Conservation (phyloP, 2,888 invertebrate species). For the Euphydryas editha region DNA sequence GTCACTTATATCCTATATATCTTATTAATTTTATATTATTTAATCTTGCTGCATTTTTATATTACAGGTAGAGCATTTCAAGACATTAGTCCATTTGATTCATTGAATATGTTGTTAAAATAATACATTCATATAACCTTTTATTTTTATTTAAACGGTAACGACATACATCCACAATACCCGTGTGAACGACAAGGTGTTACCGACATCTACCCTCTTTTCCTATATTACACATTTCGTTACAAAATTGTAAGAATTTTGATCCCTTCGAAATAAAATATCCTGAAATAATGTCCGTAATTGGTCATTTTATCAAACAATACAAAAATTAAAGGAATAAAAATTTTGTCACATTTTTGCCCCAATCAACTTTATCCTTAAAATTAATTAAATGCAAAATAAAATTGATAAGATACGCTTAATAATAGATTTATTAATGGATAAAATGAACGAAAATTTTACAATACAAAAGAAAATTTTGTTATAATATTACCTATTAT, state of each 20-base stretch:
- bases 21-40: no score
- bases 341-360: no score
- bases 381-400: no score
- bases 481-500: no score
- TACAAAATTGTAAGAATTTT: background rate
- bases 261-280: background rate
- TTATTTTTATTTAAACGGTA: background rate
- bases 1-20: no score
- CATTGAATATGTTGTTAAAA: background rate
- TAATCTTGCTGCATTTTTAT: no score
- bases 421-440: no score
- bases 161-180: conserved; percentile 1
- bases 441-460: no score
- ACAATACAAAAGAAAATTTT: no score
- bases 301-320: background rate
- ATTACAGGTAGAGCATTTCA: no score
- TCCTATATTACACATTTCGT: background rate
- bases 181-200: conserved; percentile 9
- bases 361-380: no score
- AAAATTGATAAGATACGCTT: no score
- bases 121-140: background rate
- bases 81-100: background rate
- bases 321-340: background rate
- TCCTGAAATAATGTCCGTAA: background rate
- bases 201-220: background rate